Conservation (phyloP, 2,888 invertebrate genomes). For the Drosophila lutescens region DNA sequence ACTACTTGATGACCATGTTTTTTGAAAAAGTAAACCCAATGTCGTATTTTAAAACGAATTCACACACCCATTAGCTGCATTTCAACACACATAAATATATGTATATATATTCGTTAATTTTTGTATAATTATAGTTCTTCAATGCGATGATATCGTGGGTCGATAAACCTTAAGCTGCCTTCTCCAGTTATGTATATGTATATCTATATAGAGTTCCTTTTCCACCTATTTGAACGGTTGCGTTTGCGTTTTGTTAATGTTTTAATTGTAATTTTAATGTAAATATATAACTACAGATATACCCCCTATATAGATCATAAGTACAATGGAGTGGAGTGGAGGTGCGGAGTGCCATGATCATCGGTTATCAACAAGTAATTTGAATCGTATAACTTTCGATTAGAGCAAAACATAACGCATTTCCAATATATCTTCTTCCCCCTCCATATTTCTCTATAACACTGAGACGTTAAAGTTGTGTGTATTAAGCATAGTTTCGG, state of each 20-base stretch:
- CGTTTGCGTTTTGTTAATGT: slow-evolving; percentile 56
- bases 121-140: slow-evolving; percentile 24
- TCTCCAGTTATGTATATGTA: slow-evolving; percentile 38
- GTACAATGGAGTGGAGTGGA: slow-evolving; percentile 36
- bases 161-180: slow-evolving; percentile 23
- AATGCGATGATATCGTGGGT: slow-evolving; percentile 37
- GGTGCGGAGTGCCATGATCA: slow-evolving; percentile 12
- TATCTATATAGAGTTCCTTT: slow-evolving; percentile 36
- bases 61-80: slow-evolving; percentile 21
- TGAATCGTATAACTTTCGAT: slow-evolving; percentile 21
- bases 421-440: slow-evolving; percentile 8
- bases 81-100: slow-evolving; percentile 50
- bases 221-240: slow-evolving; percentile 64
- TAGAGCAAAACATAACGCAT: slow-evolving; percentile 31
- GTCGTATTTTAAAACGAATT: neutral
- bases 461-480: slow-evolving; percentile 30
- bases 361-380: slow-evolving; percentile 36
- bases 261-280: slow-evolving; percentile 10
- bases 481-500: slow-evolving; percentile 17
- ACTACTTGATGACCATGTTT: neutral
- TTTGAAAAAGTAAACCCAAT: neutral
- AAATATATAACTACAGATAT: slow-evolving; percentile 20
- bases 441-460: slow-evolving; percentile 14
- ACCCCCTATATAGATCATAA: slow-evolving; percentile 46
- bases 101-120: slow-evolving; percentile 30